Percentiles rank a stretch among this genome's conserved stretches.
Conservation (phyloP, 2,888 invertebrate species). For the Ormyrus nitidulus region DNA sequence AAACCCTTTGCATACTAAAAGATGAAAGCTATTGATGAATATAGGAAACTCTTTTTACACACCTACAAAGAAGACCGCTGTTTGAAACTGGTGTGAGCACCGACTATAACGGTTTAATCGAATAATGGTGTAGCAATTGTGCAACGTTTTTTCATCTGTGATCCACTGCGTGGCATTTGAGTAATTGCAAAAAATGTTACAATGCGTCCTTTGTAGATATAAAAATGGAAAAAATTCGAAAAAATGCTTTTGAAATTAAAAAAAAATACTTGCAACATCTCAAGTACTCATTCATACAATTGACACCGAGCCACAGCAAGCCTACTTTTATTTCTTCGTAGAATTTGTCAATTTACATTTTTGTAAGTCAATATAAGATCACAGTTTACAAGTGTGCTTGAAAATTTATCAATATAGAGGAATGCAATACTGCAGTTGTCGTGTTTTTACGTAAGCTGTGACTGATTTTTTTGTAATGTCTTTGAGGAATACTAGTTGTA, state of each 20-base stretch:
- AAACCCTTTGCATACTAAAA: conserved; percentile 18
- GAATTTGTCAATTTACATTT: conserved; percentile 36
- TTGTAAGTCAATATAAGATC: conserved; percentile 37
- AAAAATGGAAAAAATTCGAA: not conserved
- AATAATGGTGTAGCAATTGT: conserved; percentile 31
- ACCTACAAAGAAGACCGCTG: conserved; percentile 11
- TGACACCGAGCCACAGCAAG: conserved; percentile 30
- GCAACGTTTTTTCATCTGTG: conserved; percentile 55
- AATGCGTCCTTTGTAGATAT: conserved; percentile 38
- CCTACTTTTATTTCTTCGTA: conserved; percentile 32
- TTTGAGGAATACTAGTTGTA: conserved; percentile 7
- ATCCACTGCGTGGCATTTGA: conserved; percentile 42
- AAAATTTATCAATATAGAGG: conserved; percentile 19
- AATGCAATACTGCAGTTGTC: conserved; percentile 21
- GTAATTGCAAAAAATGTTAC: conserved; percentile 28
- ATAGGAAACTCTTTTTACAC: conserved; percentile 35
- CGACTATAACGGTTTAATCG: too few relatives aligned
- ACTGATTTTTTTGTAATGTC: conserved; percentile 46
- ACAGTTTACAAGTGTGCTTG: conserved; percentile 36
- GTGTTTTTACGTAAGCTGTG: conserved; percentile 28
- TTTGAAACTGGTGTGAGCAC: not conserved
- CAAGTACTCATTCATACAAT: conserved; percentile 40
- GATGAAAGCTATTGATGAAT: conserved; percentile 3
- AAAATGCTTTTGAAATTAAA: conserved; percentile 18
- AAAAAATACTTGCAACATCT: conserved; percentile 18